phyloP scores from a whole-genome alignment of 2,888 invertebrate species.

The Lepetodrilus schrolli region DNA sequence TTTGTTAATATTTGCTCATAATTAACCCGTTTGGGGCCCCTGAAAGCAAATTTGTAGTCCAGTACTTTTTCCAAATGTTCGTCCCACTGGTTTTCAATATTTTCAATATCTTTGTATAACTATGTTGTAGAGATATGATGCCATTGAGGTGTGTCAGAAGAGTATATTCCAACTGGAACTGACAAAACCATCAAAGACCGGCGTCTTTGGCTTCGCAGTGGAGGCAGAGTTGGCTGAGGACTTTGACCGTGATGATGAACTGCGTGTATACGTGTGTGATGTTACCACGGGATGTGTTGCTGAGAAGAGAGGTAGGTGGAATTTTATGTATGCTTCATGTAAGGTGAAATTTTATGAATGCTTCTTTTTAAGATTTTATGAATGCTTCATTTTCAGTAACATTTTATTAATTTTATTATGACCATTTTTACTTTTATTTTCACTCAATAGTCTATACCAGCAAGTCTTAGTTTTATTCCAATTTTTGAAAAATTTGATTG shows the following conservation, averaged over 20 bases:
- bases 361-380: too few relatives aligned
- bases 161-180: constrained; percentile 96
- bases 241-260: constrained; percentile 94
- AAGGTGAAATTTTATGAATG: not conserved
- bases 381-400: too few relatives aligned
- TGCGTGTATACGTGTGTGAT: constrained; percentile 96
- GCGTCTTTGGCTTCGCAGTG: constrained; percentile 98
- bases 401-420: too few relatives aligned
- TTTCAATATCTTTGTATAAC: too few relatives aligned
- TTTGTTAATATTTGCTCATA: too few relatives aligned
- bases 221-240: constrained; percentile 98
- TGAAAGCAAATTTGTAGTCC: constrained; percentile 92
- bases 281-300: constrained; percentile 96
- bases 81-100: too few relatives aligned
- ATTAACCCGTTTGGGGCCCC: constrained; percentile 86
- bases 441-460: too few relatives aligned
- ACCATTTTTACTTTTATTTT: too few relatives aligned
- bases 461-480: too few relatives aligned
- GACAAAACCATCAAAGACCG: constrained; percentile 89
- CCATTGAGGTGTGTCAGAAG: constrained; percentile 94
- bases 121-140: constrained; percentile 71
- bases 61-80: too few relatives aligned
- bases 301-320: constrained; percentile 89
- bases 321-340: not conserved
- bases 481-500: too few relatives aligned